Conservation (phyloP, 2,888 invertebrate genomes). For the Cheiracanthium punctorium region DNA sequence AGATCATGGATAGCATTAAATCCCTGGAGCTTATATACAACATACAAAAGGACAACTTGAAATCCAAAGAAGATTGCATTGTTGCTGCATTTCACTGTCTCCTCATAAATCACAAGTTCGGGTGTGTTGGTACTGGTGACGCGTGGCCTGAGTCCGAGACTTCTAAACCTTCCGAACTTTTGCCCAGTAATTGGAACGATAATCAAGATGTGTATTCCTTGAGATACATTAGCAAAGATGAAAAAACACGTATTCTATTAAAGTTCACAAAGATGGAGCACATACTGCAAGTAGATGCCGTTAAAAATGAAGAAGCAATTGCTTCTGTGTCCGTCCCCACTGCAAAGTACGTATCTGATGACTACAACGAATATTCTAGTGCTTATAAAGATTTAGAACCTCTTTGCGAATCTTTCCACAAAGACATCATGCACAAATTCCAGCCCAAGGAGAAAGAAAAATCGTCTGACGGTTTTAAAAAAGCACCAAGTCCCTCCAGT, state of each 20-base stretch:
- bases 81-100: constrained; percentile 59
- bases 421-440: constrained; percentile 23
- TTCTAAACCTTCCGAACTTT: constrained; percentile 14
- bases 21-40: constrained; percentile 43
- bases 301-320: constrained; percentile 27
- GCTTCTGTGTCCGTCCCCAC: constrained; percentile 29
- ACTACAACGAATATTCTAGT: constrained; percentile 20
- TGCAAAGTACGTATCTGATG: constrained; percentile 12
- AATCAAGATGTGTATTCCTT: constrained; percentile 51
- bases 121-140: constrained; percentile 52
- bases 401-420: constrained; percentile 3
- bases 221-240: constrained; percentile 16
- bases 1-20: constrained; percentile 46
- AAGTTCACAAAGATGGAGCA: constrained; percentile 36
- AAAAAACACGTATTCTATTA: constrained; percentile 11
- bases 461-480: no score
- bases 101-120: constrained; percentile 31
- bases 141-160: background rate
- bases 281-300: constrained; percentile 32
- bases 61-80: constrained; percentile 37
- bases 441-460: background rate
- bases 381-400: constrained; percentile 31
- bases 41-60: constrained; percentile 18
- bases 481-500: background rate
- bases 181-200: constrained; percentile 44